These are phyloP conservation scores for Aphodius granarius DNA, from an alignment of 2,888 invertebrate species.

Conservation along the genomic window DNA sequence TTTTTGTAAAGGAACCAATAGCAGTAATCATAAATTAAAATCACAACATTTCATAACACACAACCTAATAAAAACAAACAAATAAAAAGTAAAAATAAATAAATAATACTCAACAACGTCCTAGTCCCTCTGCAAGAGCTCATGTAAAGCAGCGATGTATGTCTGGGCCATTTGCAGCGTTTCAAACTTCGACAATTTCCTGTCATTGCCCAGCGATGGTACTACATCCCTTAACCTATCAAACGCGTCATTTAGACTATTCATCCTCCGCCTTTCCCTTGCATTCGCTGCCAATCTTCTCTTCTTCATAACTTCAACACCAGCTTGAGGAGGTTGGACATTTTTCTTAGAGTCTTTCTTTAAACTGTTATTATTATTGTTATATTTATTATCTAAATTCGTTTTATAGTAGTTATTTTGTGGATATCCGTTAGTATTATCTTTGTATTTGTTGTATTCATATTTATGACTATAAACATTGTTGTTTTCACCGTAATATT, in stretches of 20 bases:
- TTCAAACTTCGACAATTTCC: slow-evolving; percentile 74
- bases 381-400: slow-evolving; percentile 31
- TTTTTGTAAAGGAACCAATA: neutral
- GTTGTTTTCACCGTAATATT: slow-evolving; percentile 48
- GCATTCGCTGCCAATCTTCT: slow-evolving; percentile 72
- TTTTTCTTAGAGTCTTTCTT: slow-evolving; percentile 30
- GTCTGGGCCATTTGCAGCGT: slow-evolving; percentile 79
- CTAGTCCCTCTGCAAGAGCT: slow-evolving; percentile 58
- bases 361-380: neutral
- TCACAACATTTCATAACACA: slow-evolving; percentile 4
- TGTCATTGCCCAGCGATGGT: slow-evolving; percentile 69
- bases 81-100: slow-evolving; percentile 3
- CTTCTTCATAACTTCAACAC: slow-evolving; percentile 56
- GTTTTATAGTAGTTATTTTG: slow-evolving; percentile 41
- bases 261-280: slow-evolving; percentile 72
- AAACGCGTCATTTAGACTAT: slow-evolving; percentile 73
- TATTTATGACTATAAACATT: slow-evolving; percentile 45
- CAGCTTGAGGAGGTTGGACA: slow-evolving; percentile 36
- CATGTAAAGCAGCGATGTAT: slow-evolving; percentile 70
- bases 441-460: slow-evolving; percentile 39
- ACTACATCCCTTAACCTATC: slow-evolving; percentile 71
- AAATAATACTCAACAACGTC: slow-evolving; percentile 12
- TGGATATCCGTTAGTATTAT: slow-evolving; percentile 34
- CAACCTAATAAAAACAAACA: slow-evolving; percentile 5
- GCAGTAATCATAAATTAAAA: neutral